Percentiles rank a stretch among this genome's conserved stretches.
Evolutionary conservation across 2,113 vertebrate genomes (phyloP).

Genomic region (Plectropomus leopardus): DNA sequence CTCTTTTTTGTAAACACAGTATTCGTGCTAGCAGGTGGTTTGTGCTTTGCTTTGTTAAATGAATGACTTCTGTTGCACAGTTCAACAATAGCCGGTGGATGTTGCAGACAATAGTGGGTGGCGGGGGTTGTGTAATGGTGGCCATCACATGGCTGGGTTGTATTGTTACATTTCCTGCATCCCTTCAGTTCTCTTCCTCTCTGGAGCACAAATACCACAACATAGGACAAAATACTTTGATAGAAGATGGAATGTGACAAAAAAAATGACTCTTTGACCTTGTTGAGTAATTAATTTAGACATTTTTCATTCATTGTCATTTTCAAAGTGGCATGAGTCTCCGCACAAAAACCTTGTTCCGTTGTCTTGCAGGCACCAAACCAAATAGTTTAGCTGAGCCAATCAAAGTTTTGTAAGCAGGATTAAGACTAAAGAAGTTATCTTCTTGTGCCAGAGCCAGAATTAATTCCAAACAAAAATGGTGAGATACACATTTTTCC

Average conservation of each 20-base stretch:
- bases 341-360: neutral
- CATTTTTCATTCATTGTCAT: conserved; percentile 19
- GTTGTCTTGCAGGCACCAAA: neutral
- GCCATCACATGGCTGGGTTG: conserved; percentile 57
- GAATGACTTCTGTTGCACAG: conserved; percentile 66
- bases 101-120: conserved; percentile 71
- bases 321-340: neutral
- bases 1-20: conserved; percentile 52
- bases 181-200: conserved; percentile 67
- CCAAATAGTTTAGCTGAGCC: neutral
- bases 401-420: neutral
- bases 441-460: neutral
- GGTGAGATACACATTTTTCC: too few species aligned
- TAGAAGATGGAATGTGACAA: conserved; percentile 39
- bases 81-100: conserved; percentile 67
- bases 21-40: conserved; percentile 62
- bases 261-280: neutral
- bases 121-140: conserved; percentile 58
- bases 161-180: conserved; percentile 78
- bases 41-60: conserved; percentile 58
- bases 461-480: neutral
- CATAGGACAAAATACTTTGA: conserved; percentile 38
- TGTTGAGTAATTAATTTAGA: conserved; percentile 2
- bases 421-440: conserved; percentile 1
- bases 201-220: conserved; percentile 56